Conservation (phyloP, 2,888 invertebrate genomes). For the Apodemia mormo region DNA sequence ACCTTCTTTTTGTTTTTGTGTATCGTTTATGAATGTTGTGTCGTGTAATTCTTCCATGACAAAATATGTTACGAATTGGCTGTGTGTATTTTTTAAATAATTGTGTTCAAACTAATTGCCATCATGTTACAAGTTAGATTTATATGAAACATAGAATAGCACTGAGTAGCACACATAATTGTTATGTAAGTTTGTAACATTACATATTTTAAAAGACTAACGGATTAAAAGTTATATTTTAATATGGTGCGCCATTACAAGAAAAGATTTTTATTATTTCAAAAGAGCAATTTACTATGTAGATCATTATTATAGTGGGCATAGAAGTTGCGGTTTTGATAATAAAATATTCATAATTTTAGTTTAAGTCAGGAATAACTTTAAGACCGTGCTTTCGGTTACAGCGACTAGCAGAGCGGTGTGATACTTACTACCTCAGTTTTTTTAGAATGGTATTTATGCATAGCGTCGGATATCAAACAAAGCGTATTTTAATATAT, state of each 20-base stretch:
- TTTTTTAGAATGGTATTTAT: too few species aligned
- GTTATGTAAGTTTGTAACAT: background rate
- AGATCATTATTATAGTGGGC: background rate
- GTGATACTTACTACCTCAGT: too few species aligned
- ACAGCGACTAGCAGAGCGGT: background rate
- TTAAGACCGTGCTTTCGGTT: background rate
- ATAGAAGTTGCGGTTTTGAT: background rate
- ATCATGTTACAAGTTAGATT: constrained; percentile 8
- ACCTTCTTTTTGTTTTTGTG: background rate
- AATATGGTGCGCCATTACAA: background rate
- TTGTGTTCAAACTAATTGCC: constrained; percentile 8
- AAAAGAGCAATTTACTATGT: background rate
- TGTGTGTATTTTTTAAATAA: constrained; percentile 19
- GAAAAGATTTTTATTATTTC: background rate
- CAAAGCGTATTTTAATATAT: too few species aligned
- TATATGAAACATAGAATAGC: constrained; percentile 8
- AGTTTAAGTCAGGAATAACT: background rate
- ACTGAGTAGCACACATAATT: background rate
- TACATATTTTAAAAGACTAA: background rate
- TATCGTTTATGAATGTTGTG: background rate
- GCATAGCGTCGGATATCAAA: too few species aligned
- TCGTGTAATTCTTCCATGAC: constrained; percentile 4
- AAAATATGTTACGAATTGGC: constrained; percentile 5
- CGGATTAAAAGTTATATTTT: background rate
- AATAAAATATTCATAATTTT: background rate